phyloP scores from a whole-genome alignment of 2,888 invertebrate genomes.

The Aelia acuminata region DNA sequence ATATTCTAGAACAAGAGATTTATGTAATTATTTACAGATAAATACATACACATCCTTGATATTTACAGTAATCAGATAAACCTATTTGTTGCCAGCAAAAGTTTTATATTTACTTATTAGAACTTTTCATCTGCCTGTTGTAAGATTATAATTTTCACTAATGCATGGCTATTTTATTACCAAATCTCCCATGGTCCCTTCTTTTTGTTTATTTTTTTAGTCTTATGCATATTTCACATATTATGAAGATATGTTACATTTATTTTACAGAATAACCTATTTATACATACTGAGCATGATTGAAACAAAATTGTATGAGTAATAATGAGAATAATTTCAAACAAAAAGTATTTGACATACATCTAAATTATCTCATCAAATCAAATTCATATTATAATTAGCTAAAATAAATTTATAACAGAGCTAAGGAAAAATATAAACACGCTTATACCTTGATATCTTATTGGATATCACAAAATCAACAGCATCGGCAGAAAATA shows the following conservation, averaged over 20 bases:
- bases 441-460: background rate
- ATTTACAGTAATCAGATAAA: background rate
- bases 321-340: background rate
- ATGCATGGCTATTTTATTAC: background rate
- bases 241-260: background rate
- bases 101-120: background rate
- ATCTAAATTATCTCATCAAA: background rate
- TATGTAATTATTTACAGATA: background rate
- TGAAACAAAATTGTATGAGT: background rate
- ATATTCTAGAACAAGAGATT: background rate
- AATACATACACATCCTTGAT: background rate
- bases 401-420: background rate
- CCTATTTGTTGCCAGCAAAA: background rate
- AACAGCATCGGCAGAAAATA: too few species aligned
- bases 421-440: background rate
- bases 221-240: background rate
- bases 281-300: background rate
- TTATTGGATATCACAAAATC: background rate
- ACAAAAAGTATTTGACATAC: background rate
- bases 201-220: background rate
- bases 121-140: background rate
- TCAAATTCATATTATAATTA: background rate
- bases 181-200: background rate
- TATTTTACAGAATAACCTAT: background rate
- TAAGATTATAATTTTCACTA: background rate